Base-by-base conservation (phyloP, 2,113 vertebrate species). In the Arvicanthis niloticus region DNA sequence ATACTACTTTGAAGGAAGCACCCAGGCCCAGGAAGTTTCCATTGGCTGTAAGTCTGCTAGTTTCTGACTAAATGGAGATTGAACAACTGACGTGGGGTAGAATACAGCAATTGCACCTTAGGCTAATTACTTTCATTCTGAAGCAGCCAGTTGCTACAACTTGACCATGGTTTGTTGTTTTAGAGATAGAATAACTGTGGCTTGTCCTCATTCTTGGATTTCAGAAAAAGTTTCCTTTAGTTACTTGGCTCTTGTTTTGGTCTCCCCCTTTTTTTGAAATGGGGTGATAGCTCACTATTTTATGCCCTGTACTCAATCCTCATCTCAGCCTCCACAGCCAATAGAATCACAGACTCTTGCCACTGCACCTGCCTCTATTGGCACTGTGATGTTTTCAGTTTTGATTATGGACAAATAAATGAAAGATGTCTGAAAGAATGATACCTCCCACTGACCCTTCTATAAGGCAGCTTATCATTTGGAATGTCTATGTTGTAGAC, bases 51-150 rank as follows among this genome's bases (percentile, higher is more conserved):
- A 58, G 48, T 16, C 24, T 29, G 4, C 8, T 37, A 19, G 37
- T 12, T 91, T 68, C 42, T 12, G 62, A 51, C 1, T 22, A 19
- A 62, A 1, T 1, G 37, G 22, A 51, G 37, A 29, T 24, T 3
- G 24, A 91, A 7, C 48, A 92, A 4, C 40, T 19, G 2, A 12
- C 1, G 0, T 8, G 0, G 8, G 5, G n/a, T 7, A 40, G 21
- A 15, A 42, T 10, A n/a, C 1, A 9, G 29, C 3, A 0, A 22
- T 84, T 19, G 34, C 3, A 58, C 42, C 17, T 95, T 42, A 56
- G 29, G 19, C 77, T 62, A 88, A 90, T 80, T 62, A 15, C 1
- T 10, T 37, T 19, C 70, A 4, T 81, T 94, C 58, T 73, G 24
- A 91, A 67, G 84, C 76, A 22, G 2, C 31, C 76, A n/a, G 19